phyloP scores from a whole-genome alignment of 2,888 invertebrate genomes.

The Onchidella celtica region DNA sequence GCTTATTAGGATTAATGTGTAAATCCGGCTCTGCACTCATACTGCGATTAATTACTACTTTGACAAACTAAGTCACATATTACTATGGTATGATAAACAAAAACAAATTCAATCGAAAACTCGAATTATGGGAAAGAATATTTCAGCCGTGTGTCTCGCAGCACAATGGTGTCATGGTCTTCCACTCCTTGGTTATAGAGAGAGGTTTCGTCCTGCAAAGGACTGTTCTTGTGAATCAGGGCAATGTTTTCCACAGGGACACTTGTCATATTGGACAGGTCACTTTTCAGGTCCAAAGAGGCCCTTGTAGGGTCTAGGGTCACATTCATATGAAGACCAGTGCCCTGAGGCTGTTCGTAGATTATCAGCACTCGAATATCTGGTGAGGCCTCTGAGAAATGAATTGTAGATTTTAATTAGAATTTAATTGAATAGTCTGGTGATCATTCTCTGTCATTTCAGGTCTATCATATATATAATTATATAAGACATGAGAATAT shows the following conservation, averaged over 20 bases:
- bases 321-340: conserved; percentile 26
- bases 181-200: background rate
- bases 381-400: conserved; percentile 32
- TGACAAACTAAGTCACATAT: no score
- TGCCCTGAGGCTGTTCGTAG: conserved; percentile 29
- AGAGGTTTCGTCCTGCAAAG: background rate
- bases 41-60: no score
- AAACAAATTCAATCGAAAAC: background rate
- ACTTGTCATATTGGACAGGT: conserved; percentile 19
- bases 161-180: conserved; percentile 8
- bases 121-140: conserved; percentile 22
- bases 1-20: no score
- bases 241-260: conserved; percentile 22
- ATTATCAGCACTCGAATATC: conserved; percentile 15
- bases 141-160: conserved; percentile 13
- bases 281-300: background rate
- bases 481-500: no score
- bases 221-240: background rate
- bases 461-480: background rate
- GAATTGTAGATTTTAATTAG: no score
- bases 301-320: conserved; percentile 25
- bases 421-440: no score
- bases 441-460: no score
- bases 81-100: no score
- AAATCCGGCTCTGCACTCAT: no score